A percentile compares a stretch with the other conserved stretches of the same genome.
Evolutionary conservation across 2,797 vertebrate genomes (phyloP).

Genomic region (Microctenopoma steveboyesi): DNA sequence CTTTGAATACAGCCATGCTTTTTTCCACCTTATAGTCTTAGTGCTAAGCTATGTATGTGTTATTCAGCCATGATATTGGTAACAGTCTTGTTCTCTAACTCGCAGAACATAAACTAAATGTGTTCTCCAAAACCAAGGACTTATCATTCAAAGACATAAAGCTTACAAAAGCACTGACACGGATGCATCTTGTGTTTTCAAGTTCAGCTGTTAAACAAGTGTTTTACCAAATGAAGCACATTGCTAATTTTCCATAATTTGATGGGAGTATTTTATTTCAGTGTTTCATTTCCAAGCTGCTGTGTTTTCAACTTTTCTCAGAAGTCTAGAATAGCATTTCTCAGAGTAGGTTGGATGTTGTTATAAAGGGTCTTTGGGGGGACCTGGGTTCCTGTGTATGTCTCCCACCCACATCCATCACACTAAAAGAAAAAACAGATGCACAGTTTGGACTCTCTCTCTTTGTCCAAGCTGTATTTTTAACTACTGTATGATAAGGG

Average conservation of each 20-base stretch:
- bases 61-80: not conserved
- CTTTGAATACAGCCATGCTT: too few species aligned
- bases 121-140: not conserved
- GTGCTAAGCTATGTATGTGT: too few species aligned
- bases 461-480: constrained; percentile 18
- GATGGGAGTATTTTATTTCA: not conserved
- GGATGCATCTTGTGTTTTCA: constrained; percentile 8
- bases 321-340: constrained; percentile 70
- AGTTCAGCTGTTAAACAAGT: constrained; percentile 1
- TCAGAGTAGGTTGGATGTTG: constrained; percentile 80
- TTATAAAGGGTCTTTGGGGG: constrained; percentile 74
- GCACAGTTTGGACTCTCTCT: constrained; percentile 42
- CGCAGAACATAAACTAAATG: not conserved
- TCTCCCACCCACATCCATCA: constrained; percentile 82
- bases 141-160: not conserved
- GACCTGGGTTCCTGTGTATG: constrained; percentile 79
- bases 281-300: constrained; percentile 24
- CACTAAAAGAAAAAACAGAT: constrained; percentile 82
- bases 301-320: constrained; percentile 61
- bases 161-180: not conserved
- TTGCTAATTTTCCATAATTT: constrained; percentile 10
- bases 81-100: not conserved
- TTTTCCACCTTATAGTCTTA: too few species aligned
- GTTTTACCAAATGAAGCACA: not conserved
- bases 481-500: too few species aligned